These are phyloP conservation scores for Noctua comes DNA, from an alignment of 2,888 invertebrate species.

Conservation along the genomic window DNA sequence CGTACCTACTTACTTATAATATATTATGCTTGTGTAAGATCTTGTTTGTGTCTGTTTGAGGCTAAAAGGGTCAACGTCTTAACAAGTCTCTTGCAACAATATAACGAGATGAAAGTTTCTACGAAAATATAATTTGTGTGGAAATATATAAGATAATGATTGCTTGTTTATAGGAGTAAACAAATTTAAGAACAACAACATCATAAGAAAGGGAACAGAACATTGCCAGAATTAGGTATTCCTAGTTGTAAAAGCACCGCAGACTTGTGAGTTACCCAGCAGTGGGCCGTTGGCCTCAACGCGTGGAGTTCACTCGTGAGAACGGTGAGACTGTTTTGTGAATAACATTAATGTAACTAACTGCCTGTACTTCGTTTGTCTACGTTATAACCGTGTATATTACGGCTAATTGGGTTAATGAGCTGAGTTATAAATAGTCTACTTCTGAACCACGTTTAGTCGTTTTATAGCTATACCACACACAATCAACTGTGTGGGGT, in stretches of 20 bases:
- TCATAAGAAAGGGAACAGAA: slow-evolving; percentile 2
- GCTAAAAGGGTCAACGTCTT: slow-evolving; percentile 25
- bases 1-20: background rate
- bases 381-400: background rate
- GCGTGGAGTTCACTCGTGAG: background rate
- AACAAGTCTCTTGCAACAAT: slow-evolving; percentile 32
- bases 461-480: background rate
- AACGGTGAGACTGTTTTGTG: background rate
- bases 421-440: background rate
- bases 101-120: slow-evolving; percentile 29
- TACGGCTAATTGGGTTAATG: slow-evolving; percentile 13
- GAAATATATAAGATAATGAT: slow-evolving; percentile 23
- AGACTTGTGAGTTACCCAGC: background rate
- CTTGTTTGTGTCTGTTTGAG: slow-evolving; percentile 15
- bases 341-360: slow-evolving; percentile 4
- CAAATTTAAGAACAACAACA: slow-evolving; percentile 24
- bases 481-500: background rate
- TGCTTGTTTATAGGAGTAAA: slow-evolving; percentile 10
- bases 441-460: background rate
- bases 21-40: background rate
- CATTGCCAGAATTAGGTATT: background rate
- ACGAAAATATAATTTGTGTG: slow-evolving; percentile 28
- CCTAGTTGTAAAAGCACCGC: too few species aligned
- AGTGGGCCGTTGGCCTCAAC: background rate
- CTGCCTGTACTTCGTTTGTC: slow-evolving; percentile 5